Conservation (phyloP, 2,888 invertebrate genomes). For the Stenodera caucasica region DNA sequence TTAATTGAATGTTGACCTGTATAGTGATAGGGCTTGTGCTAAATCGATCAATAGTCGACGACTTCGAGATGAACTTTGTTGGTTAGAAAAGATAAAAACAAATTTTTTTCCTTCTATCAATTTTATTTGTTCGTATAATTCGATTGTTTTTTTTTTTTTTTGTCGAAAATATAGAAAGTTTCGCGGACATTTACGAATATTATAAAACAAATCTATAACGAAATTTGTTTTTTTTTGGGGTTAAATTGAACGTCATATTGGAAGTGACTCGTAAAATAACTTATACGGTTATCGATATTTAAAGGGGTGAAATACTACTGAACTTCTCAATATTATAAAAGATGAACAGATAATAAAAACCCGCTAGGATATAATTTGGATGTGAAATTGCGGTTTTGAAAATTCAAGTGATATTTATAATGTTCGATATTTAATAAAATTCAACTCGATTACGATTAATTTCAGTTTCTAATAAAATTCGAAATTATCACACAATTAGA, state of each 20-base stretch:
- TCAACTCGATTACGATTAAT: neutral
- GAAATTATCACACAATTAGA: too few species aligned
- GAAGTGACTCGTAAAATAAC: neutral
- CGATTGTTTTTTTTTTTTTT: neutral
- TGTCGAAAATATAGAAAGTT: neutral
- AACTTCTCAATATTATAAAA: neutral
- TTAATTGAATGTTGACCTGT: conserved; percentile 7
- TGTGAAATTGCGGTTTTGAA: neutral
- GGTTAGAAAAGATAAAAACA: neutral
- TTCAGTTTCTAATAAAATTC: neutral
- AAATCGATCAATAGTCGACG: conserved; percentile 5
- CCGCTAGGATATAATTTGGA: neutral
- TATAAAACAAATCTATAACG: neutral
- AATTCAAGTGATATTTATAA: too few species aligned
- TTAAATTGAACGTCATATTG: conserved; percentile 1
- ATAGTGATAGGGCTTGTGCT: neutral
- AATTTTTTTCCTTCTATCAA: too few species aligned
- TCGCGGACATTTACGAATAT: neutral
- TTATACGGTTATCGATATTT: conserved; percentile 1
- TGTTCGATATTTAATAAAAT: neutral
- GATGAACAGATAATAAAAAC: neutral
- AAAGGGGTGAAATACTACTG: neutral
- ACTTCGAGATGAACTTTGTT: neutral
- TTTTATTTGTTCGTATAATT: neutral
- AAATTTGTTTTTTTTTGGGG: too few species aligned